phyloP scores from a whole-genome alignment of 2,113 vertebrate genomes.

The Cheirogaleus medius region DNA sequence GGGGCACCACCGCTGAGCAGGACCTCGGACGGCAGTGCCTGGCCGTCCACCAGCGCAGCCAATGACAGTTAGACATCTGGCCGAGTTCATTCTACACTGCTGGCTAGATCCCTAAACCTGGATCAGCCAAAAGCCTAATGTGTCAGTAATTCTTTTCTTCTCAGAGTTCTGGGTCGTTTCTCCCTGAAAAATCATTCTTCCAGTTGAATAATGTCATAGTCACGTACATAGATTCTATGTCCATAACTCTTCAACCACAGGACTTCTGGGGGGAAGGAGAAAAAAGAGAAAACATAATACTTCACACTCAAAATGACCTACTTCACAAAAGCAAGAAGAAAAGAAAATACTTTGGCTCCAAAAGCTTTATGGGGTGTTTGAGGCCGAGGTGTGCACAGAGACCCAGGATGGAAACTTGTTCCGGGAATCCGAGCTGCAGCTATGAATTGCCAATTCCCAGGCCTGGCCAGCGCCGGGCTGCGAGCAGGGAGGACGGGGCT shows the following conservation, averaged over 20 bases:
- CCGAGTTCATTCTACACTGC: not conserved
- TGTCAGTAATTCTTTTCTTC: not conserved
- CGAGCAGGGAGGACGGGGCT: not conserved
- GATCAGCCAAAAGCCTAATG: not conserved
- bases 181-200: slow-evolving; percentile 43
- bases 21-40: not conserved
- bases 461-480: slow-evolving; percentile 15
- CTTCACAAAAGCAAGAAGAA: slow-evolving; percentile 71
- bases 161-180: not conserved
- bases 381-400: slow-evolving; percentile 58
- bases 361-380: slow-evolving; percentile 74
- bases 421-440: slow-evolving; percentile 34
- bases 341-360: slow-evolving; percentile 65
- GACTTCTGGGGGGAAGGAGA: slow-evolving; percentile 54
- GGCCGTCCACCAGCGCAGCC: not conserved
- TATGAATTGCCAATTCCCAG: not conserved
- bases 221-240: not conserved
- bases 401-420: slow-evolving; percentile 67
- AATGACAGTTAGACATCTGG: not conserved
- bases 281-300: not conserved
- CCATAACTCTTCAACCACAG: slow-evolving; percentile 51
- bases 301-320: slow-evolving; percentile 61
- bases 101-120: not conserved
- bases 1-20: not conserved
- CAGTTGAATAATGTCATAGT: not conserved